A percentile compares a stretch with the other conserved stretches of the same genome.
Evolutionary conservation across 2,888 invertebrate genomes (phyloP).

Genomic region (Torymus texanus): DNA sequence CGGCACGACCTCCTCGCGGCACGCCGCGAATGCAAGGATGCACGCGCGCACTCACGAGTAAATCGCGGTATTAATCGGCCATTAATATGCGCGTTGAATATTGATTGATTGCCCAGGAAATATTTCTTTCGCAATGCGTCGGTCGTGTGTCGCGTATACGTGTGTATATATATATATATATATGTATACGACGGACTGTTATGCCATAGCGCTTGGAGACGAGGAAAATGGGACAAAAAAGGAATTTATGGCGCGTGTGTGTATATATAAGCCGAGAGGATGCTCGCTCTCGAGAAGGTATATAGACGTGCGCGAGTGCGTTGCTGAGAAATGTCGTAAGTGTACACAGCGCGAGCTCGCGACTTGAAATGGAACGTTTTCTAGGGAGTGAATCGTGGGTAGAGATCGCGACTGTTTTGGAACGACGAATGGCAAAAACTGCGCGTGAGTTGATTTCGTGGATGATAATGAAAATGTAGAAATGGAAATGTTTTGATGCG

Average conservation of each 20-base stretch:
- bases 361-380: no score
- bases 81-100: conserved; percentile 70
- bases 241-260: not conserved
- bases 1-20: conserved; percentile 56
- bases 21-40: conserved; percentile 64
- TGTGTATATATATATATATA: no score
- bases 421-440: no score
- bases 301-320: no score
- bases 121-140: conserved; percentile 61
- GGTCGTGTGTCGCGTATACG: not conserved
- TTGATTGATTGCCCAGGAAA: conserved; percentile 64
- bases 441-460: no score
- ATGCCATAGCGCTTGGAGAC: not conserved
- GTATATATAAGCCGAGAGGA: not conserved
- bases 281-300: no score
- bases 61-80: conserved; percentile 46
- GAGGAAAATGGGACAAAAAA: conserved; percentile 2
- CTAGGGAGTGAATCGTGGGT: no score
- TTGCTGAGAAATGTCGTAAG: no score
- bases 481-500: no score
- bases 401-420: no score
- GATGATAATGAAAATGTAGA: no score
- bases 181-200: not conserved
- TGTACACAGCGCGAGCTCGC: no score
- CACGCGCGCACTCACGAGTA: conserved; percentile 53